Evolutionary conservation across 2,888 invertebrate species (phyloP).

Genomic region (Oscheius sp.): DNA sequence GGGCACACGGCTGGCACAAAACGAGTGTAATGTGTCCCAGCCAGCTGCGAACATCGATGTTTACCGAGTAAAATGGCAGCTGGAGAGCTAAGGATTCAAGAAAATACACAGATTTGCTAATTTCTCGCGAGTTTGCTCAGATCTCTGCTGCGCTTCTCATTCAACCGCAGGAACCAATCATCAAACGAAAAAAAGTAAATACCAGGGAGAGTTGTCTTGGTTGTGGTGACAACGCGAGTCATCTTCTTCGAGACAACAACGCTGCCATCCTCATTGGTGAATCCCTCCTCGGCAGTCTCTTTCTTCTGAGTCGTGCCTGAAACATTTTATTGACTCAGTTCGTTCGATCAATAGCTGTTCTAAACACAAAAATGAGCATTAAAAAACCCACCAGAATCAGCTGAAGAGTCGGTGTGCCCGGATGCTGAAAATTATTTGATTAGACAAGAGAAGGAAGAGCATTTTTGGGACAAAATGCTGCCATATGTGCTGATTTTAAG

Average conservation of each 20-base stretch:
- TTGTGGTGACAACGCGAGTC: slow-evolving; percentile 69
- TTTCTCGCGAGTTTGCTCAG: no score
- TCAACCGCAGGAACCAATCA: not conserved
- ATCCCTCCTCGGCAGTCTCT: slow-evolving; percentile 69
- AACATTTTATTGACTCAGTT: not conserved
- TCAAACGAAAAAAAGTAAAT: not conserved
- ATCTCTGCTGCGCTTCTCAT: not conserved
- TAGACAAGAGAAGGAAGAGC: not conserved
- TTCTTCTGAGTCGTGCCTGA: slow-evolving; percentile 59
- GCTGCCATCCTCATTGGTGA: slow-evolving; percentile 68
- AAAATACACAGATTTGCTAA: no score
- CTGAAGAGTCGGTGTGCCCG: slow-evolving; percentile 19
- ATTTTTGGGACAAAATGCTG: not conserved
- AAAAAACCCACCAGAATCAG: slow-evolving; percentile 20
- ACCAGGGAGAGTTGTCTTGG: slow-evolving; percentile 67
- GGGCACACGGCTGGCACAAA: not conserved
- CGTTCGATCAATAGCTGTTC: not conserved
- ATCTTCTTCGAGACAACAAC: slow-evolving; percentile 69
- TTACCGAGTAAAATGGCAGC: slow-evolving; percentile 23
- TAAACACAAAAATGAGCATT: no score
- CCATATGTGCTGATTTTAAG: slow-evolving; percentile 22
- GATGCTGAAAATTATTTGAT: slow-evolving; percentile 23
- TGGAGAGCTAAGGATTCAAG: no score
- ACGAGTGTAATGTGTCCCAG: slow-evolving; percentile 22
- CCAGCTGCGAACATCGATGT: slow-evolving; percentile 29